Percentiles rank a stretch among this genome's conserved stretches.
Conservation (phyloP, 2,888 invertebrate genomes). For the Apodemia zela region DNA sequence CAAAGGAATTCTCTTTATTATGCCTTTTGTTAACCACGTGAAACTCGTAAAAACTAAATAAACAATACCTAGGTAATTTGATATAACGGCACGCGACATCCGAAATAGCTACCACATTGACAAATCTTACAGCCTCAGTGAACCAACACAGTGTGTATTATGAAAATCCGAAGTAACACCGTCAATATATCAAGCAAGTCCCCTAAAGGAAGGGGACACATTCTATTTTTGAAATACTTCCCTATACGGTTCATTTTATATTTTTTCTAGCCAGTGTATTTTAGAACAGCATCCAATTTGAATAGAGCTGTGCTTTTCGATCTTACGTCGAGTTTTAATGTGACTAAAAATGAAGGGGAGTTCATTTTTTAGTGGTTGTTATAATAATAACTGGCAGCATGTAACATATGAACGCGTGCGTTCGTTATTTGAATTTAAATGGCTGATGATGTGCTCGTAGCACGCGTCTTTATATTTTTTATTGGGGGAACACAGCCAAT, state of each 20-base stretch:
- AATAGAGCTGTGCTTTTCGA: constrained; percentile 32
- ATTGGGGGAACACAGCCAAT: constrained; percentile 64
- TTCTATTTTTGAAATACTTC: constrained; percentile 78
- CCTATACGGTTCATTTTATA: constrained; percentile 70
- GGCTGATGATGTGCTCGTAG: constrained; percentile 58
- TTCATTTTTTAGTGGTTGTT: constrained; percentile 52
- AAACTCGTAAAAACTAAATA: constrained; percentile 53
- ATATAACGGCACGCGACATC: constrained; percentile 65
- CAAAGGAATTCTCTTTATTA: background rate
- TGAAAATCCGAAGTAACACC: constrained; percentile 77
- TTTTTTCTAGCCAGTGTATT: constrained; percentile 70
- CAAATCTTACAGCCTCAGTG: constrained; percentile 76
- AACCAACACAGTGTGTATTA: constrained; percentile 77
- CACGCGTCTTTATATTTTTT: constrained; percentile 75
- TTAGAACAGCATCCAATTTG: constrained; percentile 55
- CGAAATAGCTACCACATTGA: constrained; percentile 76
- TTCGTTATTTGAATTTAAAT: constrained; percentile 68
- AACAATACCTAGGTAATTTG: constrained; percentile 60
- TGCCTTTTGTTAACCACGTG: constrained; percentile 33
- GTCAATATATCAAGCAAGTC: constrained; percentile 72
- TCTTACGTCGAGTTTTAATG: constrained; percentile 20
- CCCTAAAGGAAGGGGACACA: constrained; percentile 66
- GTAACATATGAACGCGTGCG: constrained; percentile 58
- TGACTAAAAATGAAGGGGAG: constrained; percentile 33
- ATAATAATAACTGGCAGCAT: constrained; percentile 72